Conservation (phyloP, 64 coral and sea anemone genomes). For the Astreopora myriophthalma region DNA sequence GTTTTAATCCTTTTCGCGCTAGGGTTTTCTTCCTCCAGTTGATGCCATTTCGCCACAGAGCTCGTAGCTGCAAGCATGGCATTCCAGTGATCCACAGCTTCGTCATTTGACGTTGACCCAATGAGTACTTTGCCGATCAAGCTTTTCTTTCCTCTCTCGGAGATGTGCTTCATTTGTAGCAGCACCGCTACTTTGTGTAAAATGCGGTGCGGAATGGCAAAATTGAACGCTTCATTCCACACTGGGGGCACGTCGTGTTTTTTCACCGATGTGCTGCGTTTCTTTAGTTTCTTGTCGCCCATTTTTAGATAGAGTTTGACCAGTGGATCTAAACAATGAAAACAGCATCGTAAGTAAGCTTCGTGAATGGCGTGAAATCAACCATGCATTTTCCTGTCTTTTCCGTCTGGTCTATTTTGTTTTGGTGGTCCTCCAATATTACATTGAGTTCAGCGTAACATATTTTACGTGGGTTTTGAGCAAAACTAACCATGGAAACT, state of each 20-base stretch:
- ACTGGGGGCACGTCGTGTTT: conserved; percentile 80
- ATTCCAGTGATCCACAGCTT: conserved; percentile 94
- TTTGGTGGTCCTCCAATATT: too few relatives aligned
- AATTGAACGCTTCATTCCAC: conserved; percentile 95
- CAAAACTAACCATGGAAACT: too few relatives aligned
- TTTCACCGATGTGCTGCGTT: conserved; percentile 79
- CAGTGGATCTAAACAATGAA: conserved; percentile 66
- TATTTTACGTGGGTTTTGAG: too few relatives aligned
- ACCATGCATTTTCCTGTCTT: background rate
- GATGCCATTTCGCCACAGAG: conserved; percentile 84
- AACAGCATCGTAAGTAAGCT: background rate
- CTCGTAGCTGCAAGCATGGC: conserved; percentile 74
- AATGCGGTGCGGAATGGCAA: conserved; percentile 84
- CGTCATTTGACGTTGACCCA: conserved; percentile 80
- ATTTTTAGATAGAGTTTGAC: conserved; percentile 94
- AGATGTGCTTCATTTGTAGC: conserved; percentile 84
- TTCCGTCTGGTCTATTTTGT: too few relatives aligned
- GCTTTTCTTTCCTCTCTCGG: conserved; percentile 82
- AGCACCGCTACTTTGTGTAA: conserved; percentile 79
- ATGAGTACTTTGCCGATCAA: conserved; percentile 82
- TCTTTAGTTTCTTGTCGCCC: conserved; percentile 92
- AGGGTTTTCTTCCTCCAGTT: conserved; percentile 44
- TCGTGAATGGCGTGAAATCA: background rate
- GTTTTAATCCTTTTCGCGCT: background rate
- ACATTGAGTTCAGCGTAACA: too few relatives aligned